Base-by-base conservation (phyloP, 2,888 invertebrate species). In the Erannis defoliaria region DNA sequence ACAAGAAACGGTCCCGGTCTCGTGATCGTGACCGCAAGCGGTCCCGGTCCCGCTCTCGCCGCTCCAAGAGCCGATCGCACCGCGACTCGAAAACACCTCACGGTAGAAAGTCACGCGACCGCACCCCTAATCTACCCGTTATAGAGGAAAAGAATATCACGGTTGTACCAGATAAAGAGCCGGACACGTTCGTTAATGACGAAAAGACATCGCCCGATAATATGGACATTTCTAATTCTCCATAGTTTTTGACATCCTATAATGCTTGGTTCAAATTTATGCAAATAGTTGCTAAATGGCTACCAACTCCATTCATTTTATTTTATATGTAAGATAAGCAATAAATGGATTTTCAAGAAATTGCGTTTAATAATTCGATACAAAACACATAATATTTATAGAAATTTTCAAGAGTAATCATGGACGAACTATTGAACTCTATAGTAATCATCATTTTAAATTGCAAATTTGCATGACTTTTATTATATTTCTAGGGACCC, bases 151-250 rank as follows among this genome's bases (percentile, higher is more conserved):
- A 85, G 60, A 73, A 80, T 18, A 68, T 72, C 59, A 70, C 82
- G 8, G 65, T 75, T 1, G 62, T 81, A 23, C 84, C 82, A 50
- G 76, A 72, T 48, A 88, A 85, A 70, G 67, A 82, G 4, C 78
- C 82, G 12, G 88, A 89, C 1, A 51, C 55, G 48, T 73, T 88
- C 26, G 51, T 53, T 50, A 80, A 76, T 37, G 94, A 95, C 62
- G 95, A 95, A 72, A 94, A 94, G 66, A 88, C 92, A 71, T 95
- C 95, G 12, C 93, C 95, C 1, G 96, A 96, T 84, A 96, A 96
- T 80, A 96, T 96, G 96, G 96, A 96, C 83, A 96, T 96, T 85
- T 96, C 96, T 14, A 96, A 96, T 86, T 96, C 96, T 61, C 96
- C 96, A 55, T 96, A 93, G 51, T 54, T 63, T 49, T 31, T 57